These are phyloP conservation scores for Sander lucioperca DNA, from an alignment of 2,113 vertebrate genomes.

Conservation along the genomic window DNA sequence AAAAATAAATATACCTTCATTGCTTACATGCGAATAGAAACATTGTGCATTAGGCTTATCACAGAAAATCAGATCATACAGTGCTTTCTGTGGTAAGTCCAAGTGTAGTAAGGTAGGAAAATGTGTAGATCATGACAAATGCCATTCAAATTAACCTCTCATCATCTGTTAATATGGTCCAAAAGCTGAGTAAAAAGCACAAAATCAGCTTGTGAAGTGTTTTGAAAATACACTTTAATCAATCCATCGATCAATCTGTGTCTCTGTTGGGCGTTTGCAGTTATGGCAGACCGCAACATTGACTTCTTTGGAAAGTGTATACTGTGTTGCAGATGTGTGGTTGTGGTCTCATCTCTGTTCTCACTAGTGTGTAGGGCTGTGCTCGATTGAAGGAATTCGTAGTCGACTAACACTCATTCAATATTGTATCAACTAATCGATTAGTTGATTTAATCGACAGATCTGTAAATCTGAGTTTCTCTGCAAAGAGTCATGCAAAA, in stretches of 20 bases:
- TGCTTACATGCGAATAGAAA: conserved; percentile 14
- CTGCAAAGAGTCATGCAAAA: no score
- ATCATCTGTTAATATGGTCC: neutral
- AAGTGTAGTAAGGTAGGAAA: neutral
- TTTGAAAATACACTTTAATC: conserved; percentile 31
- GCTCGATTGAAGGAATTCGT: no score
- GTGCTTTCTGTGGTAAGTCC: neutral
- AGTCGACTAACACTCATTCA: no score
- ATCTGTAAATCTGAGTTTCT: no score
- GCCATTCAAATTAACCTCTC: neutral
- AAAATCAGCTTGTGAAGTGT: conserved; percentile 13
- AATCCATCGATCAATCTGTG: conserved; percentile 1
- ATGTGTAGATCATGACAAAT: neutral
- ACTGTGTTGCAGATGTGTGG: conserved; percentile 15
- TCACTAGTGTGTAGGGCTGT: conserved; percentile 17
- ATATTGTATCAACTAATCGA: no score
- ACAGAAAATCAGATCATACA: neutral
- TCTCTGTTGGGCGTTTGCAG: conserved; percentile 40
- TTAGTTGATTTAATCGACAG: no score
- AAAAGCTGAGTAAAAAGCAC: neutral
- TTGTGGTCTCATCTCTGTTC: neutral
- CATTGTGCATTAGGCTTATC: neutral
- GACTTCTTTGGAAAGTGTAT: conserved; percentile 17
- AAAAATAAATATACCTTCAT: conserved; percentile 18
- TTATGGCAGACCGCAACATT: conserved; percentile 36